These are phyloP conservation scores for Psittacula cyanocephala DNA, from an alignment of 2,113 vertebrate genomes.

Conservation along the genomic window DNA sequence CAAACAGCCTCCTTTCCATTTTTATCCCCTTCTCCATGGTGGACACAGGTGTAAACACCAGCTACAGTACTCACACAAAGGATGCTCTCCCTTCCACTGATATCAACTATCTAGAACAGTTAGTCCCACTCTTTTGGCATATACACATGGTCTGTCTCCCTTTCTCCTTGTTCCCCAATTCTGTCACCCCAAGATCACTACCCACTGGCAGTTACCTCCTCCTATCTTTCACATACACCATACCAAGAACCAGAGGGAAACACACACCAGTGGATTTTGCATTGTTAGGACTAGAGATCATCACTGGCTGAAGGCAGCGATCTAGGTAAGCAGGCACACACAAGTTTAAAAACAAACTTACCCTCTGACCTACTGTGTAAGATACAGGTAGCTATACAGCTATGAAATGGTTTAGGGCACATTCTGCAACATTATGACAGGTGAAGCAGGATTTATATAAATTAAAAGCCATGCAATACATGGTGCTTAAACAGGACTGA, in stretches of 20 bases:
- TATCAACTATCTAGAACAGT: neutral
- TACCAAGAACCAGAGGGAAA: neutral
- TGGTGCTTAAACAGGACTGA: neutral
- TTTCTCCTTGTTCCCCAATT: neutral
- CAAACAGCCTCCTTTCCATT: fast-evolving
- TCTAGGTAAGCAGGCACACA: neutral
- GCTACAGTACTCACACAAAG: neutral
- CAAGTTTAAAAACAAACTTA: neutral
- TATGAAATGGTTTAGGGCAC: neutral
- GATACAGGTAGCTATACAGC: neutral
- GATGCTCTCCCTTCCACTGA: neutral
- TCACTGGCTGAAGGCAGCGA: fast-evolving
- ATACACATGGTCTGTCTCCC: neutral
- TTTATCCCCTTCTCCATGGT: neutral
- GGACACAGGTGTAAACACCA: neutral
- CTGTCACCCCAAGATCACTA: neutral
- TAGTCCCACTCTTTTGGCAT: neutral
- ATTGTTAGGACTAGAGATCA: neutral
- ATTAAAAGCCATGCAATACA: neutral
- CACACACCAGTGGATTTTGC: neutral
- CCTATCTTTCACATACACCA: neutral
- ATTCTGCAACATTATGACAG: neutral
- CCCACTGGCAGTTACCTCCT: neutral
- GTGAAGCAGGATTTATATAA: neutral
- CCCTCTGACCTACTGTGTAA: neutral